Evolutionary conservation across 2,888 invertebrate species (phyloP).

Genomic region (Drosophila pseudotakahashii): DNA sequence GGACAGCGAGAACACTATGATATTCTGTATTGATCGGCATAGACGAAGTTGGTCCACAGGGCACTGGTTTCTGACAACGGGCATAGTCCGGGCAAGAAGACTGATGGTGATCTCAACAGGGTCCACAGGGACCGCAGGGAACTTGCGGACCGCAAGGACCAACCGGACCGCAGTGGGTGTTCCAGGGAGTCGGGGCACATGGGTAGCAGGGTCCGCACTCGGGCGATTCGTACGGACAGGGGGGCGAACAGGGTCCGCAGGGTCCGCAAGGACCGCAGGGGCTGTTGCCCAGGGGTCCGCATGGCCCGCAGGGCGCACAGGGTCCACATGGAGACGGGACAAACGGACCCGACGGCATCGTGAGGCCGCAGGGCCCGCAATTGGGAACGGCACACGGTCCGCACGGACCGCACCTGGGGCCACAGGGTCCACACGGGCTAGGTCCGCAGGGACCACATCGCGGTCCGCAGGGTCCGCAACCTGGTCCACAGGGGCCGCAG

Average conservation of each 20-base stretch:
- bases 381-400: conserved; percentile 59
- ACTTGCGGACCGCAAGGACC: conserved; percentile 59
- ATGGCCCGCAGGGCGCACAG: conserved; percentile 59
- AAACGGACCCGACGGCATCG: conserved; percentile 60
- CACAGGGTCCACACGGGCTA: conserved; percentile 56
- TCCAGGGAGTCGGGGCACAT: conserved; percentile 55
- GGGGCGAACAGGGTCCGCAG: conserved; percentile 50
- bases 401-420: conserved; percentile 54
- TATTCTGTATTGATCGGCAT: neutral
- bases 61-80: conserved; percentile 21
- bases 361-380: conserved; percentile 61
- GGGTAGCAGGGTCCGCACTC: conserved; percentile 72
- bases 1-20: conserved; percentile 8
- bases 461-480: conserved; percentile 69
- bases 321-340: conserved; percentile 57
- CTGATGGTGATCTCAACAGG: conserved; percentile 26
- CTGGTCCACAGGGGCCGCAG: conserved; percentile 67
- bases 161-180: conserved; percentile 65
- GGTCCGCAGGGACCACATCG: conserved; percentile 65
- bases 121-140: conserved; percentile 65
- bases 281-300: conserved; percentile 54
- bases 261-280: conserved; percentile 62
- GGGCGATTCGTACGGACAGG: conserved; percentile 56
- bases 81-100: conserved; percentile 2
- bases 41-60: conserved; percentile 22